Evolutionary conservation across 64 coral and sea anemone genomes (phyloP), one percentile per base, ranked within the genome.

Genomic region (Trachythela sp.): DNA sequence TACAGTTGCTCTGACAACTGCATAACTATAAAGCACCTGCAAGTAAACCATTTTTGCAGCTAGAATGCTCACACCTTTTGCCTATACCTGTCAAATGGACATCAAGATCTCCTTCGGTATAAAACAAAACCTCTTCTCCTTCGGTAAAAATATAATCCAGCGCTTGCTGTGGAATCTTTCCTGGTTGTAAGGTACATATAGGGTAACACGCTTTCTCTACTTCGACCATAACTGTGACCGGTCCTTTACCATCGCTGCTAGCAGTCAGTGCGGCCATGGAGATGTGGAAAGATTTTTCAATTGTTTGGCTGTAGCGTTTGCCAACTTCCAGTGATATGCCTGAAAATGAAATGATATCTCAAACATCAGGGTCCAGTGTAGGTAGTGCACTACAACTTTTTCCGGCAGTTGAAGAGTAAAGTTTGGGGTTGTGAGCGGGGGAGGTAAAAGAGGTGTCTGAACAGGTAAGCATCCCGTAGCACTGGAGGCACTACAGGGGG

Each of bases 51-150:
- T n/a, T n/a, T n/a, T n/a, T n/a, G n/a, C n/a, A n/a, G n/a, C n/a
- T n/a, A n/a, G n/a, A n/a, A n/a, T n/a, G n/a, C n/a, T n/a, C n/a
- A n/a, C n/a, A n/a, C n/a, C n/a, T n/a, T n/a, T n/a, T n/a, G n/a
- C n/a, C n/a, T n/a, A n/a, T 85, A 99, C 96, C 96, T 94, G 96
- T 99, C 10, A 99, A 68, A 88, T 99, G 96, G 20, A 99, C 96
- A 83, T 99, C 96, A 17, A 88, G 84, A 40, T 87, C 84, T 18
- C 96, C 96, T 90, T 99, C 96, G 2, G 91, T 94, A 89, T 89
- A 99, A 85, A 99, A 99, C 31, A 93, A 94, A 0, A 99, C 92
- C 54, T 94, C 96, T 85, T 99, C 96, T 49, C 96, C 96, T 91
- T 99, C 96, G 67, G 96, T 99, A 49, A 99, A 99, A 64, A 89